Conservation (phyloP, 2,888 invertebrate species). For the Polyploca ridens region DNA sequence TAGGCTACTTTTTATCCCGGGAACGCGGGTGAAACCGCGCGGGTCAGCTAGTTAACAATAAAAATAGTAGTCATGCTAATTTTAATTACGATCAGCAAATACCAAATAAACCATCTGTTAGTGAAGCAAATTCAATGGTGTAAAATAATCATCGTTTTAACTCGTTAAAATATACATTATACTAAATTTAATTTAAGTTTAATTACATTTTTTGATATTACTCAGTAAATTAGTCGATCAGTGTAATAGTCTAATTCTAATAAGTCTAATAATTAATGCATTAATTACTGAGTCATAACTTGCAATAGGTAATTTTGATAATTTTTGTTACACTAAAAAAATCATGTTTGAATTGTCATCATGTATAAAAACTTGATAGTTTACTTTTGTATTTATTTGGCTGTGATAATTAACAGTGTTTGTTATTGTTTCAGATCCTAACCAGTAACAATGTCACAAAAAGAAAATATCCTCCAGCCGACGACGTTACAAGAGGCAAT, state of each 20-base stretch:
- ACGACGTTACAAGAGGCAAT: slow-evolving; percentile 76
- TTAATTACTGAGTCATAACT: background rate
- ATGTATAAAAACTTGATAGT: too few relatives aligned
- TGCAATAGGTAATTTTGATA: background rate
- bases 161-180: too few relatives aligned
- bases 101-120: too few relatives aligned
- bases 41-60: too few relatives aligned
- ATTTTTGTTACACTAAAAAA: too few relatives aligned
- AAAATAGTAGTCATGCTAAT: too few relatives aligned
- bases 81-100: too few relatives aligned
- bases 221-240: background rate
- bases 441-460: slow-evolving; percentile 53
- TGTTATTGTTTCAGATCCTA: slow-evolving; percentile 45
- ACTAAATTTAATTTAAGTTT: background rate
- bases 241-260: background rate
- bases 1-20: too few relatives aligned
- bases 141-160: background rate
- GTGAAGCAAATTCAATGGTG: too few relatives aligned
- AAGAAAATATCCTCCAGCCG: slow-evolving; percentile 67
- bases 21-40: too few relatives aligned
- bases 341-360: too few relatives aligned
- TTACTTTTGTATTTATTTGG: slow-evolving; percentile 4
- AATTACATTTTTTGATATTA: slow-evolving; percentile 12
- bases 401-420: slow-evolving; percentile 26
- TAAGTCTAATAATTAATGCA: background rate